A percentile compares a stretch with the other conserved stretches of the same genome.
Conservation (phyloP, 2,113 vertebrate species). For the Cochlearius cochlearius region DNA sequence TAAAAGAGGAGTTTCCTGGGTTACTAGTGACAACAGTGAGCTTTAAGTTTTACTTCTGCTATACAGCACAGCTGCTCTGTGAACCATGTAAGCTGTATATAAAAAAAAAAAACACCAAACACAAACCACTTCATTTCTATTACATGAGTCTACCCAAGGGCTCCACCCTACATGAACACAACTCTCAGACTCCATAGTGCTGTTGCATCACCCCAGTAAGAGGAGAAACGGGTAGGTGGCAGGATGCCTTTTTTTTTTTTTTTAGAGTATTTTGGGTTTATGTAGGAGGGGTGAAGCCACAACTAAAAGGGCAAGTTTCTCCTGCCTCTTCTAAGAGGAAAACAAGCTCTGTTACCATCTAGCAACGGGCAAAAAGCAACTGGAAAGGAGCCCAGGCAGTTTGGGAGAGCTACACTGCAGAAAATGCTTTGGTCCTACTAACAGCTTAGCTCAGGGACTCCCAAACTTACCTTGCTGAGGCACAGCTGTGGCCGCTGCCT, state of each 20-base stretch:
- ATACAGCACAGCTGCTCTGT: not conserved
- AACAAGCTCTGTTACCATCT: not conserved
- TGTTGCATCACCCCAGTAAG: slow-evolving; percentile 18
- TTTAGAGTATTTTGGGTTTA: not conserved
- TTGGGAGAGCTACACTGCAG: not conserved
- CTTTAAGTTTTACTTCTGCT: not conserved
- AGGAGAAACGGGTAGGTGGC: not conserved
- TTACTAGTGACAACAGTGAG: not conserved
- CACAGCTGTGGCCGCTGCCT: not conserved
- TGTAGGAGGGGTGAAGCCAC: not conserved
- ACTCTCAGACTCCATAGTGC: not conserved
- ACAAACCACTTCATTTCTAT: not conserved
- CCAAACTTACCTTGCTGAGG: not conserved
- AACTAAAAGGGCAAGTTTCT: not conserved
- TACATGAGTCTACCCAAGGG: not conserved
- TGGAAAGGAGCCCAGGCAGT: not conserved
- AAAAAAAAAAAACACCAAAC: not conserved
- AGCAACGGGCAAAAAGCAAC: not conserved
- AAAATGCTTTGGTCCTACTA: not conserved
- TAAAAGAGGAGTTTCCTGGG: not conserved
- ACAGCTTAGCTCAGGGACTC: not conserved
- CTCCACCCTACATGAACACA: not conserved
- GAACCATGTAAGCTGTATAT: not conserved
- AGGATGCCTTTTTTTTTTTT: not conserved
- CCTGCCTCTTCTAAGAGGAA: not conserved